These are phyloP conservation scores for Drosophila maculinotata DNA, from an alignment of 2,888 invertebrate genomes.

Conservation along the genomic window DNA sequence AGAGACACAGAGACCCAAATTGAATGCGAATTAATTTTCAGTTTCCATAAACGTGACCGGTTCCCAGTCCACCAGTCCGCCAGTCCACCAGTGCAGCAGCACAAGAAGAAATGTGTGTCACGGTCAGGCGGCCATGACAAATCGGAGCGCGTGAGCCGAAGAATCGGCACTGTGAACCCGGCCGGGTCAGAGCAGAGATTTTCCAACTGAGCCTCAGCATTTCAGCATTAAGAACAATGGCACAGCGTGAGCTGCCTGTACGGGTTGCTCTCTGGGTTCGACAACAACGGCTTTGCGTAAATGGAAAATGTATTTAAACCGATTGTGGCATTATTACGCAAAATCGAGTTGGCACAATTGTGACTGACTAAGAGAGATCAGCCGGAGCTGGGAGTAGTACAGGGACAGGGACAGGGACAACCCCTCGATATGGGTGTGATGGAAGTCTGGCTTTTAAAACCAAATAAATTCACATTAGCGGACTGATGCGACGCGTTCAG, in stretches of 20 bases:
- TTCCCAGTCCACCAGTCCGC: too few species aligned
- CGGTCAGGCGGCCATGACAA: slow-evolving; percentile 71
- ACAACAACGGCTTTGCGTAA: slow-evolving; percentile 23
- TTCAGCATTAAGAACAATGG: slow-evolving; percentile 54
- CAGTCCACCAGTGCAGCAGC: too few species aligned
- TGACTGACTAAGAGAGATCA: background rate
- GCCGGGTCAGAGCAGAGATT: background rate
- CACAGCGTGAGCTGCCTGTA: slow-evolving; percentile 58
- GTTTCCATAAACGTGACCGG: slow-evolving; percentile 60
- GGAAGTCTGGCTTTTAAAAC: slow-evolving; percentile 30
- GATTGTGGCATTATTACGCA: slow-evolving; percentile 74
- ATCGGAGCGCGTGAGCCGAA: slow-evolving; percentile 71
- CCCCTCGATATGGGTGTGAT: slow-evolving; percentile 20
- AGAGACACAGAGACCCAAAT: slow-evolving; percentile 44
- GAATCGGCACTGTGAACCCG: slow-evolving; percentile 27
- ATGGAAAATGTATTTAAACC: slow-evolving; percentile 57
- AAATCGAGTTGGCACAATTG: slow-evolving; percentile 62
- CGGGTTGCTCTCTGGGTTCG: background rate
- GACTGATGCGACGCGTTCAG: slow-evolving; percentile 54
- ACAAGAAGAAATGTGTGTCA: slow-evolving; percentile 62
- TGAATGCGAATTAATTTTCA: slow-evolving; percentile 74
- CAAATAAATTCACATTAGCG: slow-evolving; percentile 64
- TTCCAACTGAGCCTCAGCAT: slow-evolving; percentile 16
- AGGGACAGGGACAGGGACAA: background rate
- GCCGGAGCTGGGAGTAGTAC: too few species aligned